Percentiles rank a stretch among this genome's conserved stretches.
These are phyloP conservation scores for Drosophila mercatorum DNA, from an alignment of 2,888 invertebrate genomes.

Conservation along the genomic window DNA sequence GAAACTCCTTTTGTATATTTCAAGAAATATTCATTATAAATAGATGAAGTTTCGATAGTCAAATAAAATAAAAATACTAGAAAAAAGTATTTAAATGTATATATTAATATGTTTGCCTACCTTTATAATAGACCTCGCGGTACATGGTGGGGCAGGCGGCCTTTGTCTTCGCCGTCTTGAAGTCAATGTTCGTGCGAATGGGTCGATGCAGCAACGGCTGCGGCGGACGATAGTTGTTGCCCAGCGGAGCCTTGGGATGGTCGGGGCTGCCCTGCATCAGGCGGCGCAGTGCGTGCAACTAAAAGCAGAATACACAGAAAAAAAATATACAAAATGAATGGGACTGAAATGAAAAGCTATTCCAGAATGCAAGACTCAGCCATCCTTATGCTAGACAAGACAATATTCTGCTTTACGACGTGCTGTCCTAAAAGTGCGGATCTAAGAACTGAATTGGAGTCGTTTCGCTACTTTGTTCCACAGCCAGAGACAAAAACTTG, in stretches of 20 bases:
- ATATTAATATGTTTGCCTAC: constrained; percentile 83
- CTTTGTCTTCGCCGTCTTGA: constrained; percentile 91
- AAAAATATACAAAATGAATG: constrained; percentile 1
- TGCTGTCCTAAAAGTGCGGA: constrained; percentile 3
- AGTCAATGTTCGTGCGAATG: constrained; percentile 98
- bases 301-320: constrained; percentile 36
- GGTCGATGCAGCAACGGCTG: constrained; percentile 97
- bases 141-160: constrained; percentile 96
- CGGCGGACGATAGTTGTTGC: constrained; percentile 97
- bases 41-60: too few relatives aligned
- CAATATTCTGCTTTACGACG: constrained; percentile 2
- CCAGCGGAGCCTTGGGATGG: constrained; percentile 95
- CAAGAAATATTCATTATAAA: not conserved
- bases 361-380: not conserved
- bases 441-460: not conserved
- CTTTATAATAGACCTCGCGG: constrained; percentile 96
- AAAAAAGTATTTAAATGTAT: too few relatives aligned
- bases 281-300: constrained; percentile 93
- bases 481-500: not conserved
- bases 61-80: too few relatives aligned
- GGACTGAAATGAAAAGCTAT: not conserved
- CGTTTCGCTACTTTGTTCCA: constrained; percentile 2
- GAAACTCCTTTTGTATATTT: too few relatives aligned
- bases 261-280: constrained; percentile 95
- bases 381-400: not conserved